Evolutionary conservation across 1,140 invertebrate genomes (phyloP).

Genomic region (Leguminivora glycinivorella): DNA sequence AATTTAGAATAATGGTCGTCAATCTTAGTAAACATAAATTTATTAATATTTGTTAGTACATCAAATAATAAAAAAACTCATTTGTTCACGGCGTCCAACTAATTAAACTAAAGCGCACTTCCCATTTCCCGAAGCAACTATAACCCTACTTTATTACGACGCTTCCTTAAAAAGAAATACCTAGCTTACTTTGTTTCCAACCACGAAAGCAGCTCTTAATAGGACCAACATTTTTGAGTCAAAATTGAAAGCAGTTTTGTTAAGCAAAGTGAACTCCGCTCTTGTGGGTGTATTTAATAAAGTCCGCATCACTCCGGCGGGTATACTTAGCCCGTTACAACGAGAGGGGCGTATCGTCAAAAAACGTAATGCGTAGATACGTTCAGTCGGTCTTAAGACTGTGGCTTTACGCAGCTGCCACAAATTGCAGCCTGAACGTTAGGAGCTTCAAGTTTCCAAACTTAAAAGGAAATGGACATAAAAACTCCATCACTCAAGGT

Average conservation of each 20-base stretch:
- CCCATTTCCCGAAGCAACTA: background rate
- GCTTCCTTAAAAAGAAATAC: background rate
- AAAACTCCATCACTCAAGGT: conserved; percentile 28
- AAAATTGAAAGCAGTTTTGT: conserved; percentile 16
- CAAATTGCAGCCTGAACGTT: conserved; percentile 19
- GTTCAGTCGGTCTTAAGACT: background rate
- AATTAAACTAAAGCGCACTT: background rate
- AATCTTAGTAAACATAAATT: no score
- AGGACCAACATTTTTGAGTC: background rate
- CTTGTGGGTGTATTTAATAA: conserved; percentile 23
- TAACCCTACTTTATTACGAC: background rate
- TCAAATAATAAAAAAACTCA: no score
- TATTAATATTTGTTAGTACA: no score
- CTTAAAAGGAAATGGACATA: conserved; percentile 20
- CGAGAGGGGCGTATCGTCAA: background rate
- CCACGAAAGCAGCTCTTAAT: conserved; percentile 3
- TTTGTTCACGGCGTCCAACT: background rate
- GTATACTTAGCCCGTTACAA: background rate
- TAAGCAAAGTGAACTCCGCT: conserved; percentile 12
- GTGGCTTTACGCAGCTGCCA: conserved; percentile 15
- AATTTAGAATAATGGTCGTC: no score
- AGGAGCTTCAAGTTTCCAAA: conserved; percentile 15
- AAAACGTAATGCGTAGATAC: background rate
- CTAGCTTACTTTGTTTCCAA: background rate
- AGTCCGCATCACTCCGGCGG: conserved; percentile 8